Conservation (phyloP, 2,888 invertebrate genomes). For the Perizoma affinitatum region DNA sequence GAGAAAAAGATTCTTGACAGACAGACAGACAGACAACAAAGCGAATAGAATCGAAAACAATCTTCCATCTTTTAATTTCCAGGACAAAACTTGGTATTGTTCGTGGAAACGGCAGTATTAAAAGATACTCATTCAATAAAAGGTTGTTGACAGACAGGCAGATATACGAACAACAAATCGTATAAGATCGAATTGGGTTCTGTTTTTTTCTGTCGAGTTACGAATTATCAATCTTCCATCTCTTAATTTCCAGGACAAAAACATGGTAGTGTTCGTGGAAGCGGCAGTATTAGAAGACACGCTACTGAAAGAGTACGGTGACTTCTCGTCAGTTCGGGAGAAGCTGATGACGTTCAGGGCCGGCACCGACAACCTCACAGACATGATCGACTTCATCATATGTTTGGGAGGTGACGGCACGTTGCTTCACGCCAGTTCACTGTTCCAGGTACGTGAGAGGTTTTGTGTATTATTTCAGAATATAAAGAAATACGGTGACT, state of each 20-base stretch:
- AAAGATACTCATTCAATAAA: too few relatives aligned
- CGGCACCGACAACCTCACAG: constrained; percentile 96
- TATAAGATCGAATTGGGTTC: too few relatives aligned
- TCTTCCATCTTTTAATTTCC: too few relatives aligned
- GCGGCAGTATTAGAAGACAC: constrained; percentile 94
- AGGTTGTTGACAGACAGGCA: too few relatives aligned
- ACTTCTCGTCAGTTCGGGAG: constrained; percentile 91
- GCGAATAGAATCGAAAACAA: too few relatives aligned
- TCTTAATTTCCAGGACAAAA: constrained; percentile 90
- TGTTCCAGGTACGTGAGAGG: constrained; percentile 86
- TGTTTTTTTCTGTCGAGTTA: background rate
- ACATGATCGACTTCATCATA: constrained; percentile 98
- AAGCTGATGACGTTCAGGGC: constrained; percentile 94
- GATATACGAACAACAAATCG: too few relatives aligned
- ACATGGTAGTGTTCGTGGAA: constrained; percentile 98
- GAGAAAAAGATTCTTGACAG: too few relatives aligned
- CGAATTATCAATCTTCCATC: background rate
- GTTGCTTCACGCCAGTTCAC: constrained; percentile 95
- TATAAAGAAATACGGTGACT: too few relatives aligned
- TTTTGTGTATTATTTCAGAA: too few relatives aligned
- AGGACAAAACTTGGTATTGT: too few relatives aligned
- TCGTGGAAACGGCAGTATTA: too few relatives aligned
- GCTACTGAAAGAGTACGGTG: constrained; percentile 88
- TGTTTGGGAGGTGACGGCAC: constrained; percentile 99
- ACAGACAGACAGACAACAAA: too few relatives aligned